Evolutionary conservation across 2,113 vertebrate species (phyloP).

Genomic region (Eclectus roratus): DNA sequence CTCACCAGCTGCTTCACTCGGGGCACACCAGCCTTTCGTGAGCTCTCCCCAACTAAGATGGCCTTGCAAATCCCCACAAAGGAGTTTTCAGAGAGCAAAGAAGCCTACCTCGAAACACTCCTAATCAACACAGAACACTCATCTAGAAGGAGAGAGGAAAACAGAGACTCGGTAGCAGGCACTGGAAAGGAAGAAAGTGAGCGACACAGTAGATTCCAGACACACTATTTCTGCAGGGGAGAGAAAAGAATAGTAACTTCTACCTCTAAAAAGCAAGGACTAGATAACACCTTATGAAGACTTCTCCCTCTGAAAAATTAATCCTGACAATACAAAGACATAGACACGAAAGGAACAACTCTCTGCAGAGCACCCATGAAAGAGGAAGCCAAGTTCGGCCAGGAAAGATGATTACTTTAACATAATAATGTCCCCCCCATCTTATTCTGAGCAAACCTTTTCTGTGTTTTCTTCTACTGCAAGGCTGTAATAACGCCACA

Average conservation of each 20-base stretch:
- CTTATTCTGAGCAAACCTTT: background rate
- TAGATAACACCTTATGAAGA: slow-evolving; percentile 9
- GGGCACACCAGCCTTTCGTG: background rate
- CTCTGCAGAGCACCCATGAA: slow-evolving; percentile 21
- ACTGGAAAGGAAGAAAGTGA: background rate
- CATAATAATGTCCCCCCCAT: background rate
- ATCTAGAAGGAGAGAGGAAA: background rate
- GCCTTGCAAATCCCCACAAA: background rate
- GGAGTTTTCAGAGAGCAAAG: background rate
- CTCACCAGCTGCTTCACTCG: background rate
- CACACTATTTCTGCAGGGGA: background rate
- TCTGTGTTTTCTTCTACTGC: background rate
- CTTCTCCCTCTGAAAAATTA: slow-evolving; percentile 13
- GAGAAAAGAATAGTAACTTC: background rate
- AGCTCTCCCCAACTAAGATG: background rate
- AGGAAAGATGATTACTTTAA: slow-evolving; percentile 31
- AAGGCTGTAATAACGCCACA: slow-evolving; percentile 7
- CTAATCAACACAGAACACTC: background rate
- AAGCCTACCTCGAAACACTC: background rate
- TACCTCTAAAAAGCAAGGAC: background rate
- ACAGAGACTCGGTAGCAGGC: background rate
- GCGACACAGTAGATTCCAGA: background rate
- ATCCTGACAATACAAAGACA: slow-evolving; percentile 14
- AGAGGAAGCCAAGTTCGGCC: background rate
- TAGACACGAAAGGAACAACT: background rate